Base-by-base conservation (phyloP, 2,797 vertebrate genomes). In the Microtus agrestis region DNA sequence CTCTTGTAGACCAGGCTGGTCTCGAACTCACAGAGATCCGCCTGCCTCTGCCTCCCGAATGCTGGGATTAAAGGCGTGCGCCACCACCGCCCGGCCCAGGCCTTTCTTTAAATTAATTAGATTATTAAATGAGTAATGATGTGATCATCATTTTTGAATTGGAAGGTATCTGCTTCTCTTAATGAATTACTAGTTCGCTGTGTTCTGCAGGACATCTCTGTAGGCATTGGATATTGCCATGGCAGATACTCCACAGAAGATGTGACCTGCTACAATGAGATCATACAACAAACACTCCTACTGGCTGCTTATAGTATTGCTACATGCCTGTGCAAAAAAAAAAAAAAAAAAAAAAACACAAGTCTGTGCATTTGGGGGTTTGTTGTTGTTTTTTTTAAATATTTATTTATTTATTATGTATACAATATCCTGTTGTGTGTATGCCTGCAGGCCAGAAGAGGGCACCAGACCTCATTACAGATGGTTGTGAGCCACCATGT, bases 131-230 rank as follows among this genome's bases (percentile, higher is more conserved):
- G 46, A 77, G 40, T 8, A 87, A 86, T 37, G 48, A 48, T 81
- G 27, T 71, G 12, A 4, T 94, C 12, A 71, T 80, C 63, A 85
- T 78, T 95, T 94, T 87, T 91, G 29, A 80, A 71, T 92, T 85
- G 67, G 65, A 96, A 90, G 76, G 2, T 67, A 56, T 67, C 56
- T 80, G 5, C 76, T 93, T 63, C 54, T 92, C 61, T 96, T 90
- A 86, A n/a, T 40, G 61, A 89, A 74, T 87, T 77, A 69, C 25
- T 91, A 69, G 63, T 79, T 88, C 23, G 4, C 48, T 93, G 29
- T 78, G 48, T 51, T 40, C 25, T 65, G 31, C 29, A 87, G 76
- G 29, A 12, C 76, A 63, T 84, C 95, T 93, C 40, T 51, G 12
- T 76, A 78, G 78, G 37, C 43, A 59, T 11, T 14, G 59, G 87